Evolutionary conservation across 2,797 vertebrate genomes (phyloP), one percentile per base, ranked within the genome.

Genomic region (Rhynchonycteris naso): DNA sequence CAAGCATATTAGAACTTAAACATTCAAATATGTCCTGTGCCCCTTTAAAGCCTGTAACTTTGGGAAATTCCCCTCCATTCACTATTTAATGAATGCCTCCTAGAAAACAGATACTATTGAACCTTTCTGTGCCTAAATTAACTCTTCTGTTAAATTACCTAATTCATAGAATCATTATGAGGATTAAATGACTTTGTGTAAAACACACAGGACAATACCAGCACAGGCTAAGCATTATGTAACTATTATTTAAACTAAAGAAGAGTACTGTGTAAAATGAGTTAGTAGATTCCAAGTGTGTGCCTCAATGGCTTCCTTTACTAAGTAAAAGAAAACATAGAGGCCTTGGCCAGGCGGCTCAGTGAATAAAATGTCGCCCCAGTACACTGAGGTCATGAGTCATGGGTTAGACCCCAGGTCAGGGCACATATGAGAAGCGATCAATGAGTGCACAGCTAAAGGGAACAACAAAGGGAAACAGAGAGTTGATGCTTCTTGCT

Each of bases 11-110:
- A 85, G 22, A 93, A 58, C 47, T 66, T 50, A 59, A 84, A 75
- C 5, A 85, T 79, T 75, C 69, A 75, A 92, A 63, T 61, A 56
- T 47, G 15, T 80, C 4, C 10, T 75, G 2, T 38, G 35, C 8
- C 30, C 58, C 96, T 68, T 68, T 78, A 69, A 95, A 81, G 56
- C 13, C 13, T 89, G 65, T 84, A 80, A 95, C 12, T 50, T 8
- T 71, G 28, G 28, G n/a, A 58, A 90, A 84, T 72, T 80, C 38
- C 50, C 1, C 19, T 84, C 50, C 26, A 76, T 24, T 89, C 26
- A 82, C 22, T 24, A 68, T 35, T 79, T 72, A 84, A 1, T 87
- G 30, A 90, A 81, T 43, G 15, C 5, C 28, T 83, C 38, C 72
- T 43, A 94, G 58, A 38, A 95, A 72, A 30, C n/a, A 83, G 54